A percentile compares a stretch with the other conserved stretches of the same genome.
These are phyloP conservation scores for Lithophane socia DNA, from an alignment of 2,888 invertebrate genomes.

Conservation along the genomic window DNA sequence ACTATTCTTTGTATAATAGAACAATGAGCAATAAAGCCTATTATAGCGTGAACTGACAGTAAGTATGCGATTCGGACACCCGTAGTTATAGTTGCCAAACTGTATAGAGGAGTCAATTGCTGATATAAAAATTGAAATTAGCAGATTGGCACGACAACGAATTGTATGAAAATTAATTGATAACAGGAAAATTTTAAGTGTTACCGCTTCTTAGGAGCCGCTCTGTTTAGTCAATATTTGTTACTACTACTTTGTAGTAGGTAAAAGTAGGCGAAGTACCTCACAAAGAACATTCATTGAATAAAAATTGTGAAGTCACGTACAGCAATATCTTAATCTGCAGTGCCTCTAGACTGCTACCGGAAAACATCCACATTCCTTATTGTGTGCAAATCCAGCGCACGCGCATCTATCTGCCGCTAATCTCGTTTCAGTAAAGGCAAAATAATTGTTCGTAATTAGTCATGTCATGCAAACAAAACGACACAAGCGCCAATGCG, in stretches of 20 bases:
- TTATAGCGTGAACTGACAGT: conserved; percentile 69
- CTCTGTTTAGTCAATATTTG: background rate
- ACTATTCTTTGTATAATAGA: conserved; percentile 73
- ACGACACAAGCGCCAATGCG: conserved; percentile 32
- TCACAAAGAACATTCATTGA: conserved; percentile 6
- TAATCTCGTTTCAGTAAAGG: conserved; percentile 64
- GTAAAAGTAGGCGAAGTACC: background rate
- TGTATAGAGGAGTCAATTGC: conserved; percentile 41
- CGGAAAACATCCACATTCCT: conserved; percentile 51
- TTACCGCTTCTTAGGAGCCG: background rate
- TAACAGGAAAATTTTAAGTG: conserved; percentile 9
- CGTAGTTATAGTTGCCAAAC: conserved; percentile 47
- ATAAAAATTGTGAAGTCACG: conserved; percentile 29
- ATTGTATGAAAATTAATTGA: conserved; percentile 23
- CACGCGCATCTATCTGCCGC: conserved; percentile 51
- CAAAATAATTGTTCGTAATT: conserved; percentile 63
- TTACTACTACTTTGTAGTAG: conserved; percentile 26
- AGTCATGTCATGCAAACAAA: conserved; percentile 35
- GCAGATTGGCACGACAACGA: conserved; percentile 20
- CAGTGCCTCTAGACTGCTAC: conserved; percentile 19
- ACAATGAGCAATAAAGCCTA: conserved; percentile 78
- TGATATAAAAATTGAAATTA: conserved; percentile 40
- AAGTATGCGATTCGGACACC: conserved; percentile 68
- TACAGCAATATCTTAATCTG: conserved; percentile 49
- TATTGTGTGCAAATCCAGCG: conserved; percentile 63